Evolutionary conservation across 2,113 vertebrate genomes (phyloP), one percentile per base, ranked within the genome.

Genomic region (Macrotis lagotis): DNA sequence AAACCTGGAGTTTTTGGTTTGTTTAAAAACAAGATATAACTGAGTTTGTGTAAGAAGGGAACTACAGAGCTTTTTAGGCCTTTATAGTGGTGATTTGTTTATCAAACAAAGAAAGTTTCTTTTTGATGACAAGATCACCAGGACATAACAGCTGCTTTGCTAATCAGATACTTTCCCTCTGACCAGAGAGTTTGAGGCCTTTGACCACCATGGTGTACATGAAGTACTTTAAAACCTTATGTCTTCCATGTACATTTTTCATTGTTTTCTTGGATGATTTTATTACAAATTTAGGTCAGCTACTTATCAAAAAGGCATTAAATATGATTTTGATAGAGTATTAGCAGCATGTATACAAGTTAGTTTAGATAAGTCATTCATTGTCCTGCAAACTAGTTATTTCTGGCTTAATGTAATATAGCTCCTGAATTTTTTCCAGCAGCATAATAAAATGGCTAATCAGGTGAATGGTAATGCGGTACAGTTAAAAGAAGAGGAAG

Each of bases 381-480:
- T 98, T 99, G 98, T 98, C 98, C 98, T 99, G 98, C 98, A 98
- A 99, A 98, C 98, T 99, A 99, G 98, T 98, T 98, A 97, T 99
- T 99, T 98, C 98, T 99, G 98, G 98, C 98, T 99, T 98, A 98
- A 98, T 99, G 98, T 99, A 99, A 99, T 99, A 97, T 98, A 99
- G 98, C 98, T 99, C 98, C 98, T 99, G 98, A 99, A 99, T 99
- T 99, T 99, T 98, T 99, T 99, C 98, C 98, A 99, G 98, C 98
- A 99, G 98, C 98, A 98, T 99, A 99, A 98, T 99, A 99, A 98
- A 99, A 99, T 99, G 99, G 99, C 99, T 98, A 99, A 99, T 99
- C 99, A 99, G 99, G 99, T 99, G 98, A 99, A 99, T 99, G 99
- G 99, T 98, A 99, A 99, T 99, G 99, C 99, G 98, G 98, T 99